A percentile compares a stretch with the other conserved stretches of the same genome.
Evolutionary conservation across 2,888 invertebrate species (phyloP).

Genomic region (Chaetoderma sp.): DNA sequence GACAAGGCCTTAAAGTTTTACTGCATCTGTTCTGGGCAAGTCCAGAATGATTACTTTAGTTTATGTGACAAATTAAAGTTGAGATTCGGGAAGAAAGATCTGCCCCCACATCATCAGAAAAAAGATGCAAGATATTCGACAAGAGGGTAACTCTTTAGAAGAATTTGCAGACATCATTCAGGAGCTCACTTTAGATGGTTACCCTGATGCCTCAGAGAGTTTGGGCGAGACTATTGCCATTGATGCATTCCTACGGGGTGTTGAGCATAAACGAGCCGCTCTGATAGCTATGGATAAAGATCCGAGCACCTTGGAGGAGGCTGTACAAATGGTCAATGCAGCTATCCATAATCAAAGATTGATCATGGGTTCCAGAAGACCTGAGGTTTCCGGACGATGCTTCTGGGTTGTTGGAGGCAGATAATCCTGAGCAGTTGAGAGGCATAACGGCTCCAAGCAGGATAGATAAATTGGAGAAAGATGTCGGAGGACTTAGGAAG

Average conservation of each 20-base stretch:
- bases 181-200: not conserved
- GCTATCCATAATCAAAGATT: constrained; percentile 9
- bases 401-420: no score
- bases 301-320: constrained; percentile 7
- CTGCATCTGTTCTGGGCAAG: not conserved
- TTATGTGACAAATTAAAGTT: not conserved
- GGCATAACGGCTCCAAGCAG: no score
- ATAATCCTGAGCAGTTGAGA: no score
- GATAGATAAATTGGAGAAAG: no score
- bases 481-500: no score
- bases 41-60: not conserved
- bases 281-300: constrained; percentile 17
- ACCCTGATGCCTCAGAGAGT: not conserved
- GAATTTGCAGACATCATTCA: not conserved
- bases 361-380: not conserved
- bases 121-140: not conserved
- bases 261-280: not conserved
- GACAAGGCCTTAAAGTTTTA: not conserved
- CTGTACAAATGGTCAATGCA: constrained; percentile 6
- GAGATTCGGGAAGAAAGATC: not conserved
- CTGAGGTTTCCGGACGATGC: constrained; percentile 1
- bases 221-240: not conserved
- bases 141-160: not conserved
- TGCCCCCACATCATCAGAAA: not conserved
- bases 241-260: constrained; percentile 15